Base-by-base conservation (phyloP, 2,888 invertebrate genomes). In the Drosophila differens region DNA sequence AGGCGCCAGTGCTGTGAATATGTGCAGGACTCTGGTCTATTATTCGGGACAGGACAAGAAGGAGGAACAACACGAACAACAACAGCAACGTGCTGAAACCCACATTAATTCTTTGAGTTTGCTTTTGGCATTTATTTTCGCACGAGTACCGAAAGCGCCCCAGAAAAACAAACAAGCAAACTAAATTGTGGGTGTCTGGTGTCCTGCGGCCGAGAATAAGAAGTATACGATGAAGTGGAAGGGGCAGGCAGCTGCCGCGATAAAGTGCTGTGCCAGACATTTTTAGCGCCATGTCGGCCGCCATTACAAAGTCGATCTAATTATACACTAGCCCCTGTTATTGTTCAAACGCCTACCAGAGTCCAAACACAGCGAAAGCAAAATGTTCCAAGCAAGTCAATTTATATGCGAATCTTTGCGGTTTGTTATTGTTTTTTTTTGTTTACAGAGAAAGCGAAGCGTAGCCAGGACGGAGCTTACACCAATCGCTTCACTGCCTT, bases 231-330 rank as follows among this genome's bases (percentile, higher is more conserved):
- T 51, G n/a, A 6, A 44, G 39, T 52, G 33, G 9, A 44, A 47
- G 41, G 59, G 49, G 7, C 30, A 32, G 22, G 49, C 41, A 39
- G 58, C 67, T 70, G 68, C 63, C 70, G 85, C 85, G 82, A 82
- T 82, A 82, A 83, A 83, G 83, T 83, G 85, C 82, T 80, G 81
- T 60, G 70, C 74, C 83, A 83, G 83, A 83, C 83, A 85, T 83
- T 85, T 85, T 83, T 83, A 83, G 80, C 83, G 83, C 83, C 83
- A 83, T 85, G 83, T 74, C 76, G 81, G 78, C 74, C 85, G 85
- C 85, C 85, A 83, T 85, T 83, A 81, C 80, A 85, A 82, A 83
- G 83, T 85, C 83, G 85, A 83, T 83, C 83, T 83, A 83, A 83
- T 83, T 83, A 83, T 83, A 83, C 83, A 78, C 83, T 70, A 69